Conservation (phyloP, 2,113 vertebrate species). For the Zapornia atra region DNA sequence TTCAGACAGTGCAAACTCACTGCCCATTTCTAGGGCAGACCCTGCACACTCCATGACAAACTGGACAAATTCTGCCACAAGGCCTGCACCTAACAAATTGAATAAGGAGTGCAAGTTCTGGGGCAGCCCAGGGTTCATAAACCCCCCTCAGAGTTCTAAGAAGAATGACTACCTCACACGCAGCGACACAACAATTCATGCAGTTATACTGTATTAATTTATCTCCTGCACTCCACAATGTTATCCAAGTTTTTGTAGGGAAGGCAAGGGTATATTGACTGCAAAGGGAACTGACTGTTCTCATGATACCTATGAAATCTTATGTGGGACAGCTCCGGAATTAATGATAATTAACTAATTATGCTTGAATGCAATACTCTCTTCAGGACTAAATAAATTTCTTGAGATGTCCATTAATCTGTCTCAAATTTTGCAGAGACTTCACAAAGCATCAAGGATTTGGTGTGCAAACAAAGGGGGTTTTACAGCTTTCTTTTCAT, state of each 20-base stretch:
- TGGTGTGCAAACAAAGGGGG: not conserved
- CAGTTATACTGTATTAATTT: not conserved
- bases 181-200: not conserved
- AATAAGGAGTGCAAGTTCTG: not conserved
- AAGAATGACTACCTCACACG: not conserved
- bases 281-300: not conserved
- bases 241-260: not conserved
- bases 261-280: not conserved
- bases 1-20: not conserved
- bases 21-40: not conserved
- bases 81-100: not conserved
- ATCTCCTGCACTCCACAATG: not conserved
- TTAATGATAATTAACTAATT: not conserved
- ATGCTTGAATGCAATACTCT: not conserved
- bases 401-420: not conserved
- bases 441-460: not conserved
- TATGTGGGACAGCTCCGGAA: not conserved
- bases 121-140: not conserved
- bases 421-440: not conserved
- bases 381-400: not conserved
- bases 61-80: not conserved
- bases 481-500: not conserved
- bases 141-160: rapidly evolving
- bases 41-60: not conserved
- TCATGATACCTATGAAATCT: not conserved